These are phyloP conservation scores for Catostylus mosaicus DNA, from an alignment of 30 jellyfish, hydroid and myxozoan species.

Conservation along the genomic window DNA sequence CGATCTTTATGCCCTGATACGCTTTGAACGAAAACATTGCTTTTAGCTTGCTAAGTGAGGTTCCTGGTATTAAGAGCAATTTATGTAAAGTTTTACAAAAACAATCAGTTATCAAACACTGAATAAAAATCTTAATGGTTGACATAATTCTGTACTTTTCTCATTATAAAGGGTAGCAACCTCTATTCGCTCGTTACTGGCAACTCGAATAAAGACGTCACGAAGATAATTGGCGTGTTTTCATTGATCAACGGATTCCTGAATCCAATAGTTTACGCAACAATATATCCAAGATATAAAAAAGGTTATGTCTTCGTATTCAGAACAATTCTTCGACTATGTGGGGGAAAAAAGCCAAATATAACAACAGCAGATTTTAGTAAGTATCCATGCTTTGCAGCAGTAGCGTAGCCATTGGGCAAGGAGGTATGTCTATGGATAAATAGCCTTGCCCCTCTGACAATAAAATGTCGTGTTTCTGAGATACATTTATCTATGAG, in stretches of 20 bases:
- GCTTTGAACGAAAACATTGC: too few species aligned
- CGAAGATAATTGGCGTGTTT: slow-evolving; percentile 57
- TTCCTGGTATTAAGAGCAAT: too few species aligned
- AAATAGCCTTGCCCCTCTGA: too few species aligned
- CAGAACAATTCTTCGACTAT: slow-evolving; percentile 35
- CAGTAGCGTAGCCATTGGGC: not conserved
- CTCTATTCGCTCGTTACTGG: slow-evolving; percentile 37
- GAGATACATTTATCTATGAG: too few species aligned
- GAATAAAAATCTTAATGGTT: too few species aligned
- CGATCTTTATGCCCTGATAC: too few species aligned
- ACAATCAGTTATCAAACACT: too few species aligned
- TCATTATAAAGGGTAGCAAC: slow-evolving; percentile 57
- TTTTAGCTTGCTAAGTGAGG: too few species aligned
- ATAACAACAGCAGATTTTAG: slow-evolving; percentile 67
- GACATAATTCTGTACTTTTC: too few species aligned
- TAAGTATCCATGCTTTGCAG: not conserved
- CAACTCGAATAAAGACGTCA: slow-evolving; percentile 22
- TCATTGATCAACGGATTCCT: slow-evolving; percentile 66
- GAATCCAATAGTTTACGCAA: slow-evolving; percentile 69
- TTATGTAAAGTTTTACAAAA: too few species aligned
- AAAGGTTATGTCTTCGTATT: slow-evolving; percentile 69
- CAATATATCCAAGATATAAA: slow-evolving; percentile 73
- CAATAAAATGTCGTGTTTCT: too few species aligned
- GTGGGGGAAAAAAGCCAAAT: slow-evolving; percentile 72
- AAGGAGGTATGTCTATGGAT: too few species aligned